Evolutionary conservation across 2,888 invertebrate genomes (phyloP), one percentile per base, ranked within the genome.

Genomic region (Tineola bisselliella): DNA sequence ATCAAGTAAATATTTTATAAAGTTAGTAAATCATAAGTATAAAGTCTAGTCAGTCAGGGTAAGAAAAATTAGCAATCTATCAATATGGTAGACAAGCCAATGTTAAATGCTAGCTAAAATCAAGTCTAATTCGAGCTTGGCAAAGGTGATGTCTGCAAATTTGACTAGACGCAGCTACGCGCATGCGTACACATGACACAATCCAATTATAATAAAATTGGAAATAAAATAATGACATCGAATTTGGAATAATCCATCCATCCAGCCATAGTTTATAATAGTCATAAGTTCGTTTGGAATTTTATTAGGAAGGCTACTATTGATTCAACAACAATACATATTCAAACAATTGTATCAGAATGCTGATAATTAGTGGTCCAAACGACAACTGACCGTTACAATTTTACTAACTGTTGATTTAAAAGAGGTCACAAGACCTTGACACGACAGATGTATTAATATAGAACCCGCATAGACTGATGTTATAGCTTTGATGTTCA

Each of bases 91-190:
- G 58, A 58, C 58, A 33, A n/a, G 31, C 58, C 58, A 58, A 33
- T 58, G 63, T 61, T 61, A 59, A 62, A 62, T 69, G 72, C 75
- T 72, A 71, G 72, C 69, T 67, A 68, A 70, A 76, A 75, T 74
- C 31, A 63, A 71, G 71, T 74, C 74, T 79, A 79, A 79, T 78
- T 79, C 73, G 67, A 79, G 76, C 78, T 80, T 79, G 79, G 80
- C 80, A 79, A 68, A 66, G 71, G 66, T 66, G 66, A 65, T 69
- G 70, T 67, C 66, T 65, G 64, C 62, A 64, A 19, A 56, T 31
- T 62, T 52, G 63, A 60, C 56, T 54, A 58, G 61, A 61, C 59
- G 62, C 33, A 58, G 58, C 58, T 31, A 33, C 31, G 33, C 58
- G 58, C 33, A 58, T 58, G 58, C 58, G 58, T 58, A 58, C 33